Conservation (phyloP, 1,140 invertebrate genomes). For the Ostrea denselamellosa region DNA sequence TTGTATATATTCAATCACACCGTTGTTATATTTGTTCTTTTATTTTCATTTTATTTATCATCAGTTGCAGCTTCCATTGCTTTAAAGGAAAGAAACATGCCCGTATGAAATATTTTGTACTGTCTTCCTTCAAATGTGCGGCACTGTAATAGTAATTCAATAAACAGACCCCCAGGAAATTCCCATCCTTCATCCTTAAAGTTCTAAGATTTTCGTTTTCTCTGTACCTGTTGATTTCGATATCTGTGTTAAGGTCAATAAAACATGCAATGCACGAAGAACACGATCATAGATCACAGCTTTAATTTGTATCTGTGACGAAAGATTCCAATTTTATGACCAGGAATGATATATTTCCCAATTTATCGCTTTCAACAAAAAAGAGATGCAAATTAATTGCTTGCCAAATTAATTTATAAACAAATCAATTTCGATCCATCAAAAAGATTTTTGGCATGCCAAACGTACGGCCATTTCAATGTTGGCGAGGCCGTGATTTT, state of each 20-base stretch:
- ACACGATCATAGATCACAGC: neutral
- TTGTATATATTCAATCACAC: too few relatives aligned
- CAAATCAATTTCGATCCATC: slow-evolving; percentile 3
- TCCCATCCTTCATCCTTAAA: too few relatives aligned
- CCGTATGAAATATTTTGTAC: too few relatives aligned
- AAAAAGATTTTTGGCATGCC: neutral
- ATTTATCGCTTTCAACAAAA: neutral
- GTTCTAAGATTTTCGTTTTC: neutral
- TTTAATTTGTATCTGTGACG: neutral
- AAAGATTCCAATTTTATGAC: neutral
- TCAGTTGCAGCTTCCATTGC: too few relatives aligned
- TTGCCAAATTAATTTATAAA: slow-evolving; percentile 11
- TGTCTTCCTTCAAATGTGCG: too few relatives aligned
- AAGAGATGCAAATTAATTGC: neutral
- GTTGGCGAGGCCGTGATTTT: neutral
- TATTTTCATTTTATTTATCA: too few relatives aligned
- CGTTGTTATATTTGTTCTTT: too few relatives aligned
- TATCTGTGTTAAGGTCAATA: neutral
- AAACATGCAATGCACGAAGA: neutral
- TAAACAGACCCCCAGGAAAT: too few relatives aligned
- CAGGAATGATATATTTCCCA: neutral
- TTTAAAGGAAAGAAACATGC: too few relatives aligned
- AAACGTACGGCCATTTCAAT: slow-evolving; percentile 1
- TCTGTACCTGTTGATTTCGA: neutral
- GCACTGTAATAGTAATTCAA: too few relatives aligned